Evolutionary conservation across 2,113 vertebrate species (phyloP), one percentile per base, ranked within the genome.

Genomic region (Plectropomus leopardus): DNA sequence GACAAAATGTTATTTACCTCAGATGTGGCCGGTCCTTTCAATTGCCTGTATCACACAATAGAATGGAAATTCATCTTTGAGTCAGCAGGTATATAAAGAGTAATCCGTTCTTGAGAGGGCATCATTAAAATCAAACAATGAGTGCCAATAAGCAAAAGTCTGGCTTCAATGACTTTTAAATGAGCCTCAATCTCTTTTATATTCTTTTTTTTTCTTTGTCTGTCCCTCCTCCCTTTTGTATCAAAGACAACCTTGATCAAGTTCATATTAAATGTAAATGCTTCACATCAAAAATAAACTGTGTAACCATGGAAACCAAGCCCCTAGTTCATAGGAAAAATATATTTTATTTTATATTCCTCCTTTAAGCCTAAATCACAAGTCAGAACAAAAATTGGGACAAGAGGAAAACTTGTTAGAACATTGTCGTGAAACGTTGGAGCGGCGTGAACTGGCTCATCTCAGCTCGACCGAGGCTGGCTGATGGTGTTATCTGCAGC

Each of bases 1-100:
- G 71, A 89, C 76, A 90, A 88, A 89, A 68, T 66, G 74, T 36
- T 83, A 19, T 87, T 90, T 71, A 81, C 72, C 53, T 65, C 30
- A 78, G 63, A 75, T 54, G 69, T 5, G 57, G 51, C 26, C 67
- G 14, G 30, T 45, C 72, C 51, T 81, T 64, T 87, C 40, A 28
- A 67, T 54, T 76, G 82, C 66, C 75, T 85, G 55, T 23, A 72
- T 58, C 21, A 55, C 68, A 69, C 26, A 57, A 32, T 40, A 72
- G 47, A 86, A 75, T 81, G 54, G 79, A 83, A 75, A 82, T 48
- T 69, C 0, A 55, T 80, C 66, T 78, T 86, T 55, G 76, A 90
- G 86, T 85, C 74, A 72, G 72, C 61, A 78, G 71, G 42, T 87
- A 70, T 86, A 89, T 83, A 73, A 82, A 65, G 45, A 32, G 53